Evolutionary conservation across 2,888 invertebrate genomes (phyloP), one percentile per base, ranked within the genome.

Genomic region (Drosophila colorata): DNA sequence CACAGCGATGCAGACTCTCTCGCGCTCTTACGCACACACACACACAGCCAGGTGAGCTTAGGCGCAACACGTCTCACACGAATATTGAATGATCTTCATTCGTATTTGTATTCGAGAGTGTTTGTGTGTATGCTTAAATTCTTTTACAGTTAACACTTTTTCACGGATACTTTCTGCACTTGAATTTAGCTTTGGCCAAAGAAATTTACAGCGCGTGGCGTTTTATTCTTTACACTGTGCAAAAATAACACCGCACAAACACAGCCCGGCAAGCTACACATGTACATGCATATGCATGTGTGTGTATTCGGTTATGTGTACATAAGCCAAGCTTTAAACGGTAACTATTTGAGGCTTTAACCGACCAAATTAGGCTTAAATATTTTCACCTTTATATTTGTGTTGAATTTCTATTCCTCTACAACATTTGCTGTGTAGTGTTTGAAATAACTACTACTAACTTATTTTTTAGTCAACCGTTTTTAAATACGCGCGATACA

Each of bases 31-130:
- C 60, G 63, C 48, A 40, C 69, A 49, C 67, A 40, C 41, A 40
- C 46, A 53, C 53, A 44, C 59, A 57, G 66, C 66, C 87, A 86
- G 87, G 82, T 75, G 60, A 61, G 73, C 60, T 72, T 77, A 80
- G 67, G 55, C 80, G 65, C 83, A 80, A 86, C 74, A 83, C 87
- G 81, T 78, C 81, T 76, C 73, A 67, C 66, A 79, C 81, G 80
- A 56, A 65, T 66, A 76, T 69, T 83, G 84, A 83, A 86, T 83
- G 84, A 87, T 83, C 87, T 70, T 71, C 46, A 51, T 61, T 33
- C 13, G 33, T 13, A 28, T 28, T 28, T 3, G 59, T 63, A 59
- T 63, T 65, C 28, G 25, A 47, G 38, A 23, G 18, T 35, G 14
- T 48, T 40, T 58, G 48, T 61, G 38, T 70, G 33, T 60, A 41